Evolutionary conservation across 1,140 invertebrate species (phyloP), one percentile per base, ranked within the genome.

Genomic region (Temnothorax longispinosus): DNA sequence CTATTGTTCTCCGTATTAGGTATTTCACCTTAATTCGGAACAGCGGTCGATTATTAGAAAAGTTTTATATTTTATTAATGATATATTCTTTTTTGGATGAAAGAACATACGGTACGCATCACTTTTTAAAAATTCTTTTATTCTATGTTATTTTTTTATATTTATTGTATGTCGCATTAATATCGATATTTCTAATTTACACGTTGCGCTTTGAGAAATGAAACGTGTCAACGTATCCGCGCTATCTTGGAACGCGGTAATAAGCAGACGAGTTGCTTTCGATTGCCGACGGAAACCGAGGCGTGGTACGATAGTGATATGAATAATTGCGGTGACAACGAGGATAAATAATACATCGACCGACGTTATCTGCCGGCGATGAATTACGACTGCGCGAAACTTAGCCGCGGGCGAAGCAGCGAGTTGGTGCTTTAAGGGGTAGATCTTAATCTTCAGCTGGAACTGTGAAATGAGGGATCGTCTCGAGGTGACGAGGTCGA

Each of bases 301-400:
- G 41, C 27, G 78, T 58, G 35, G n/a, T 89, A 88, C 80, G 93
- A 94, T 94, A 95, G 93, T 91, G 91, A 88, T 90, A 93, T 94
- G 94, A 95, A 95, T 95, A 95, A 95, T 95, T 94, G 94, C 92
- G 87, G 77, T 90, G 92, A 91, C 94, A 93, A 90, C 87, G 88
- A 88, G 91, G 89, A 93, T 93, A 94, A 94, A 94, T 95, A 94
- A 94, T 94, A 93, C 92, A 94, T 94, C 92, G 91, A 74, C 85
- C 86, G 91, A 94, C 92, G 88, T 92, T 94, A 94, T 94, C 94
- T 93, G 72, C 52, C 89, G 60, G 87, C 91, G 91, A 93, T 94
- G 94, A 94, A 92, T 94, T 93, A 94, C 91, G 89, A 87, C 81
- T 90, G 71, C 87, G 90, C 91, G 88, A 89, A 89, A 89, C 84